Percentiles rank a stretch among this genome's conserved stretches.
Conservation (phyloP, 2,888 invertebrate genomes). For the Nomada flava region DNA sequence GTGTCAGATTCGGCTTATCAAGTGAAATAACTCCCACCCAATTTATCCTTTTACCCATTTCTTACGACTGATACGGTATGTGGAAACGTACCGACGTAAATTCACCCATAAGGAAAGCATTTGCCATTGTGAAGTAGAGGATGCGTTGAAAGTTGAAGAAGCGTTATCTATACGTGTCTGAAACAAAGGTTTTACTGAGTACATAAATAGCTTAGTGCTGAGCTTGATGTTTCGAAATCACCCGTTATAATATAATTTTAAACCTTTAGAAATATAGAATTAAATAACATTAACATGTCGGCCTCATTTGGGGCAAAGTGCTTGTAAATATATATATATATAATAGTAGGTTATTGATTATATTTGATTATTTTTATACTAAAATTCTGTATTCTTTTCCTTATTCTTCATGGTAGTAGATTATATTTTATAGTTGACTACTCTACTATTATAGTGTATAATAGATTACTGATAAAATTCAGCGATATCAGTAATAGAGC, state of each 20-base stretch:
- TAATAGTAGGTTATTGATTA: no score
- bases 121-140: slow-evolving; percentile 51
- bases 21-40: slow-evolving; percentile 67
- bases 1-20: slow-evolving; percentile 65
- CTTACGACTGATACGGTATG: slow-evolving; percentile 56
- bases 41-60: slow-evolving; percentile 66
- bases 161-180: slow-evolving; percentile 53
- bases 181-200: slow-evolving; percentile 47
- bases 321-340: no score
- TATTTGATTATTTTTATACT: no score
- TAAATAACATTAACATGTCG: no score
- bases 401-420: no score
- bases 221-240: slow-evolving; percentile 34
- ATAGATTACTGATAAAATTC: no score
- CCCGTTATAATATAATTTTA: background rate
- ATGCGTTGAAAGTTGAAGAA: slow-evolving; percentile 61
- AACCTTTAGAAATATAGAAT: no score
- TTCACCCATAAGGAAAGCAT: slow-evolving; percentile 68
- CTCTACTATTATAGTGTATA: no score
- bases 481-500: no score
- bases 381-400: no score
- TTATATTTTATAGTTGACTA: no score
- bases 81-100: slow-evolving; percentile 54
- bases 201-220: slow-evolving; percentile 12
- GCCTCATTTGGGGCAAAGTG: no score